Evolutionary conservation across 2,888 invertebrate species (phyloP).

Genomic region (Xestia c-nigrum): DNA sequence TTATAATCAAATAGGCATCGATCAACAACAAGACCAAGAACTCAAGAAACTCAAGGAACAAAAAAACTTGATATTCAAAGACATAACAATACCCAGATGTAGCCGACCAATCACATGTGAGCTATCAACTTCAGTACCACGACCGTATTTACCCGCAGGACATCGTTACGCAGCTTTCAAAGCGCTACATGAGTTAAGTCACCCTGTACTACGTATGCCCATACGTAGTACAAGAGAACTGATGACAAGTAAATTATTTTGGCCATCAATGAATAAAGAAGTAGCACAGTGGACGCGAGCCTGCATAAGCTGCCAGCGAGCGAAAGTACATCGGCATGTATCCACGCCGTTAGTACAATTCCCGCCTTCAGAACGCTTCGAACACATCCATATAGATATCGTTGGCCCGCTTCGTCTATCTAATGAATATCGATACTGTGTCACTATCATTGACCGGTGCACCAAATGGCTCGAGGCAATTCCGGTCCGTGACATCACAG

Average conservation of each 20-base stretch:
- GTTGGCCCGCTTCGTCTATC: conserved; percentile 7
- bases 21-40: conserved; percentile 2
- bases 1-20: neutral
- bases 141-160: too few relatives aligned
- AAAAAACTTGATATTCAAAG: neutral
- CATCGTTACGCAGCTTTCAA: too few relatives aligned
- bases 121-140: conserved; percentile 9
- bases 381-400: conserved; percentile 17
- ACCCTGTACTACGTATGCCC: too few relatives aligned
- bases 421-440: conserved; percentile 29
- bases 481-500: conserved; percentile 13
- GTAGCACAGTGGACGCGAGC: conserved; percentile 13
- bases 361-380: conserved; percentile 2
- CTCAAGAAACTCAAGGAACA: neutral
- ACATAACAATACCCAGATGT: neutral
- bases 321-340: conserved; percentile 13
- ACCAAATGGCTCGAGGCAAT: conserved; percentile 24
- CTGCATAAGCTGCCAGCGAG: conserved; percentile 6
- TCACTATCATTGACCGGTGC: conserved; percentile 23
- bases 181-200: too few relatives aligned
- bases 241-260: conserved; percentile 14
- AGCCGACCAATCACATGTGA: conserved; percentile 33
- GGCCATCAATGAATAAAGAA: conserved; percentile 21
- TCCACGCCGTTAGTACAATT: conserved; percentile 10
- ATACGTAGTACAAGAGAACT: conserved; percentile 19